These are phyloP conservation scores for Nezara viridula DNA, from an alignment of 2,888 invertebrate genomes.

Conservation along the genomic window DNA sequence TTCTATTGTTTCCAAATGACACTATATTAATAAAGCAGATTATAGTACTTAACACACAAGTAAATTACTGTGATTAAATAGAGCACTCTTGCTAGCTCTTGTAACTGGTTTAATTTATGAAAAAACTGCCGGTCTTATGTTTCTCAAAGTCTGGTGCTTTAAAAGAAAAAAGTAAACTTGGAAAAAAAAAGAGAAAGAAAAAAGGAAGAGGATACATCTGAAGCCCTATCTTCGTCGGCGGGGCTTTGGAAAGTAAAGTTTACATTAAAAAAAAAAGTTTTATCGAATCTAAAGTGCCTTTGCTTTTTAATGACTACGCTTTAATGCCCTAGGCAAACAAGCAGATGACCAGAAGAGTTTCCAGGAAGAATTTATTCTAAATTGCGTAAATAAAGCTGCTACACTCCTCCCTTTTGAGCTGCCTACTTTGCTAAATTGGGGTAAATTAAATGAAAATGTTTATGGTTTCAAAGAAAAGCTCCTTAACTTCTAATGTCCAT, in stretches of 20 bases:
- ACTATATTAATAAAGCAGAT: too few relatives aligned
- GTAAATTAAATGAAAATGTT: background rate
- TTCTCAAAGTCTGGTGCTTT: background rate
- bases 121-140: background rate
- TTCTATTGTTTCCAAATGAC: too few relatives aligned
- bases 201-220: background rate
- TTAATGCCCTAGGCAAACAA: background rate
- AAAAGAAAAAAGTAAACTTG: background rate
- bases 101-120: background rate
- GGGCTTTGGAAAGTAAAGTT: background rate
- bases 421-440: background rate
- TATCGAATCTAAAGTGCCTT: background rate
- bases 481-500: background rate
- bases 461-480: background rate
- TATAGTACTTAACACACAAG: too few relatives aligned
- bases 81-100: background rate
- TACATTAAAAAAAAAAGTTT: background rate
- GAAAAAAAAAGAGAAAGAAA: background rate
- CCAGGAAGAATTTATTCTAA: background rate
- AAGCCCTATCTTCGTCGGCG: background rate
- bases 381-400: background rate
- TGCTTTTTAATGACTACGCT: constrained; percentile 14
- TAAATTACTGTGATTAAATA: background rate
- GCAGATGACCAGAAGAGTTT: background rate
- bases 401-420: background rate